phyloP scores from a whole-genome alignment of 2,113 vertebrate genomes.

The Corythornis cristatus region DNA sequence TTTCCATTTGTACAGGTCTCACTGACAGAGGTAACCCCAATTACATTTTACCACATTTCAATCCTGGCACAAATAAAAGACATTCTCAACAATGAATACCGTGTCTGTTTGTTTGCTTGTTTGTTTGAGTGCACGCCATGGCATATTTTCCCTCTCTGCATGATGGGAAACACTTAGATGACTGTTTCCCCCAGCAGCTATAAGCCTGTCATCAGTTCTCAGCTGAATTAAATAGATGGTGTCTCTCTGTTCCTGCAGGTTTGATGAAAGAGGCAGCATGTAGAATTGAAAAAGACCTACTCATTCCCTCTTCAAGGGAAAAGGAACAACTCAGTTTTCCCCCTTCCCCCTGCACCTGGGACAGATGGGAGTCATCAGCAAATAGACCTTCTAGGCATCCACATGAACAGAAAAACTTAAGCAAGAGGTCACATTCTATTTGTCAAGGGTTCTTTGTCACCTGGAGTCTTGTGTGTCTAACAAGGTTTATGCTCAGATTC shows the following conservation, averaged over 20 bases:
- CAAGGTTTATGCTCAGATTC: not conserved
- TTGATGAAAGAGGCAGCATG: not conserved
- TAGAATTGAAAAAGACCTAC: not conserved
- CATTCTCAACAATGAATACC: not conserved
- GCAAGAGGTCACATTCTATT: not conserved
- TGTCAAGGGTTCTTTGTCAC: not conserved
- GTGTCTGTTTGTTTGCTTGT: not conserved
- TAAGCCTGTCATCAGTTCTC: not conserved
- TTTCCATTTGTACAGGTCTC: not conserved
- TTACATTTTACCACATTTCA: not conserved
- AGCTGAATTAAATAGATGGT: not conserved
- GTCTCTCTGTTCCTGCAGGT: not conserved
- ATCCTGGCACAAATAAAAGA: not conserved
- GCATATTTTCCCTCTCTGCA: not conserved
- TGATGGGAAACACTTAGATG: not conserved
- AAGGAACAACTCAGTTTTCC: not conserved
- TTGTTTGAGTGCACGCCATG: not conserved
- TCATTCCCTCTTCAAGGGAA: not conserved
- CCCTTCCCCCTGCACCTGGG: fast-evolving
- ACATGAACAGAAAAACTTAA: not conserved
- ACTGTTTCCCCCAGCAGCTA: not conserved
- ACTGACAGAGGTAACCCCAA: not conserved
- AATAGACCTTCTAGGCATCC: not conserved
- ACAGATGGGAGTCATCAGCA: not conserved
- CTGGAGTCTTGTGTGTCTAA: not conserved